These are phyloP conservation scores for Aphelenchoides besseyi DNA, from an alignment of 1,140 invertebrate genomes.

Conservation along the genomic window DNA sequence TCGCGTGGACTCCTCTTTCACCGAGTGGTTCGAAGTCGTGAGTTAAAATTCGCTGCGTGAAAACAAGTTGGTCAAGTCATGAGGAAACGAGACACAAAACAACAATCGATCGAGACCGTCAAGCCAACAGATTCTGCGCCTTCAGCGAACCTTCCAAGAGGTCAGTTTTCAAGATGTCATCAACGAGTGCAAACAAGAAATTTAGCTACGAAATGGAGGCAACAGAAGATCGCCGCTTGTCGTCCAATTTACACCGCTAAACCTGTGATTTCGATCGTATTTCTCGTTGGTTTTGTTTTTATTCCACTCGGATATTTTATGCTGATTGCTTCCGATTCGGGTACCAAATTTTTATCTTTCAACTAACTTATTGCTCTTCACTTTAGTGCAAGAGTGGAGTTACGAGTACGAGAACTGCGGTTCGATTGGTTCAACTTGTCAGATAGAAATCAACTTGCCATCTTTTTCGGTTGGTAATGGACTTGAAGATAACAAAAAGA, in stretches of 20 bases:
- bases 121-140: background rate
- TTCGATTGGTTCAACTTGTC: background rate
- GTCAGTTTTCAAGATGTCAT: background rate
- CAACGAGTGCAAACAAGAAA: background rate
- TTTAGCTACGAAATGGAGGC: conserved; percentile 13
- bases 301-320: background rate
- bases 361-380: background rate
- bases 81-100: background rate
- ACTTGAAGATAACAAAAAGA: conserved; percentile 31
- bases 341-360: background rate
- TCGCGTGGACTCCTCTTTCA: no score
- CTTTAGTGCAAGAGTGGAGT: background rate
- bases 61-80: background rate
- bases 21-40: background rate
- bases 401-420: background rate
- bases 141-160: background rate
- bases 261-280: background rate
- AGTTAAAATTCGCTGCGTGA: background rate
- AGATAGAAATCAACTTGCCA: background rate
- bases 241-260: background rate
- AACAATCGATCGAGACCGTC: no score
- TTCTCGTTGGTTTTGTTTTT: background rate
- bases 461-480: background rate
- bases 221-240: background rate
- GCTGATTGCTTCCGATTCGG: background rate